Evolutionary conservation across 1,140 invertebrate genomes (phyloP).

Genomic region (Pantala flavescens): DNA sequence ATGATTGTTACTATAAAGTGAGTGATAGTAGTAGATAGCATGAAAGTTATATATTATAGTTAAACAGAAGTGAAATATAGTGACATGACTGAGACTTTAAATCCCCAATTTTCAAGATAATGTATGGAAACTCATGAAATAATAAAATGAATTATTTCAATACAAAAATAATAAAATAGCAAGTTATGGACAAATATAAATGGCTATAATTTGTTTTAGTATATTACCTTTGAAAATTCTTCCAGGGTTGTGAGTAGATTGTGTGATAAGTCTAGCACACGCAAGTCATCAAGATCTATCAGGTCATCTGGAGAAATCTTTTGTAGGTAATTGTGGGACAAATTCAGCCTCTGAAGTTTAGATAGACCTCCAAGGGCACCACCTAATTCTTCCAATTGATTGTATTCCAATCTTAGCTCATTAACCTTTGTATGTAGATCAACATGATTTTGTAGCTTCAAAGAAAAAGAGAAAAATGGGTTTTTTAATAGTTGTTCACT

Average conservation of each 20-base stretch:
- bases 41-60: neutral
- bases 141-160: neutral
- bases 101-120: neutral
- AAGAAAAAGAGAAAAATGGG: neutral
- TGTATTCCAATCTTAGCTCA: constrained; percentile 60
- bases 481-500: no score
- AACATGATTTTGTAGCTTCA: constrained; percentile 50
- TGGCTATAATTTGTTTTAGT: constrained; percentile 2
- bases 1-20: no score
- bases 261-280: constrained; percentile 60
- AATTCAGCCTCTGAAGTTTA: constrained; percentile 54
- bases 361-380: constrained; percentile 60
- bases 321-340: constrained; percentile 61
- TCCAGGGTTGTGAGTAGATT: constrained; percentile 63
- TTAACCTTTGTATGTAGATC: constrained; percentile 56
- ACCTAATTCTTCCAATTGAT: constrained; percentile 54
- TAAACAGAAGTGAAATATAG: neutral
- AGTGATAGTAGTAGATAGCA: no score
- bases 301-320: constrained; percentile 61
- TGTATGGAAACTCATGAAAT: neutral
- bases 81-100: neutral
- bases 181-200: constrained; percentile 16
- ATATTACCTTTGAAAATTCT: constrained; percentile 62
- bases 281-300: constrained; percentile 56
- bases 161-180: constrained; percentile 16